Base-by-base conservation (phyloP, 2,797 vertebrate species). In the Acipenser oxyrinchus region DNA sequence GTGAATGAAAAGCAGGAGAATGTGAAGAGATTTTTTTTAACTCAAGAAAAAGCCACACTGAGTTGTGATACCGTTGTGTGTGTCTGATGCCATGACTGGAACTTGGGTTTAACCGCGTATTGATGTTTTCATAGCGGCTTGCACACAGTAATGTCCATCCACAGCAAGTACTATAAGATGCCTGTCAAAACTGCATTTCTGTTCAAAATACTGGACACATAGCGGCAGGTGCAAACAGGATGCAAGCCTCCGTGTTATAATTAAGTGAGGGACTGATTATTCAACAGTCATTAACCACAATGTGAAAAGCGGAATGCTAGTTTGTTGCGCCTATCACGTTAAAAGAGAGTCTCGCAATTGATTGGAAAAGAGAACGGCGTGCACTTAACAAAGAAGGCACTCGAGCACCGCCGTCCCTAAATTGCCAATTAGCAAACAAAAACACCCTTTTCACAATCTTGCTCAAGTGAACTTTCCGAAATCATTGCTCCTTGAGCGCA, bases 341-440 rank as follows among this genome's bases (percentile, higher is more conserved):
- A 52, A 55, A 66, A 66, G n/a, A 48, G 49, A 50, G 8, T 51
- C 12, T 50, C 50, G 49, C 64, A 53, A 48, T 65, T 65, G 11
- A 23, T 9, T 9, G 52, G 52, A n/a, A 4, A n/a, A 55, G 52
- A n/a, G n/a, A 55, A 9, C 52, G 9, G 52, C 6, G 4, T 55
- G 52, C 52, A 55, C 52, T 55, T 55, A 55, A 55, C 52, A 9
- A 5, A 55, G 6, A 55, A 37, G 23, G 2, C 23, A 37, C 23
- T 37, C 23, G 23, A 37, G 23, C n/a, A 48, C 65, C 18, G 48
- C n/a, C 18, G 18, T 48, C 10, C 11, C 4, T 66, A 51, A 62
- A 55, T 55, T 66, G 60, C 48, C 64, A 70, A 66, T 70, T 66
- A 66, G 15, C 60, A 66, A 63, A 66, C 48, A 62, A 68, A 60